Evolutionary conservation across 2,797 vertebrate species (phyloP).

Genomic region (Spondyliosoma cantharus): DNA sequence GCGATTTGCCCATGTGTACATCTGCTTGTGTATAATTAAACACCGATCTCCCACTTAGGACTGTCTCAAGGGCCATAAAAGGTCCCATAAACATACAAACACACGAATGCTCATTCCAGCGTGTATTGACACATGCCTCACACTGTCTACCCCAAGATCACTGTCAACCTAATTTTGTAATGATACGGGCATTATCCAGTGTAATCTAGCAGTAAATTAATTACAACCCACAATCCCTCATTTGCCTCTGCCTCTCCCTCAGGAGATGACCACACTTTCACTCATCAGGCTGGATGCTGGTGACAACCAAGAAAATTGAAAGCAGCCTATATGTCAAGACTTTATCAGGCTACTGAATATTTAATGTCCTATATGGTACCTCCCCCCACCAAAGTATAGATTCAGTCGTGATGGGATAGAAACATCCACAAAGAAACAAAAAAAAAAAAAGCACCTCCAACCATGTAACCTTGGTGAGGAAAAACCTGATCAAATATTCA

Average conservation of each 20-base stretch:
- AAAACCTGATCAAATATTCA: constrained; percentile 75
- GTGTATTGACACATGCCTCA: constrained; percentile 54
- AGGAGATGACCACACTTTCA: constrained; percentile 52
- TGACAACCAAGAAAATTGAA: neutral
- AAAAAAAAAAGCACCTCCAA: constrained; percentile 38
- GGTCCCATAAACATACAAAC: constrained; percentile 57
- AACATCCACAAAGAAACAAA: constrained; percentile 36
- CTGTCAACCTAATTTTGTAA: constrained; percentile 77
- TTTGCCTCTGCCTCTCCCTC: constrained; percentile 59
- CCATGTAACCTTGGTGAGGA: constrained; percentile 71
- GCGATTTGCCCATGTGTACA: constrained; percentile 70
- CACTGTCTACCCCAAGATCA: constrained; percentile 61
- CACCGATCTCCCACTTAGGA: constrained; percentile 71
- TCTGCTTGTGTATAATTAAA: constrained; percentile 80
- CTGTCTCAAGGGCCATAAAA: constrained; percentile 68
- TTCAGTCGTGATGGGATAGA: neutral
- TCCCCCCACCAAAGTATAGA: neutral
- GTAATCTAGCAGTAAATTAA: constrained; percentile 85
- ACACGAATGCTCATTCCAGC: constrained; percentile 32
- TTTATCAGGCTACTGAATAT: neutral
- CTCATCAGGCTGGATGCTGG: constrained; percentile 25
- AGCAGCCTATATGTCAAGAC: neutral
- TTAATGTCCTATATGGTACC: neutral
- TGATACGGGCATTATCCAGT: constrained; percentile 83
- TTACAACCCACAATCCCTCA: constrained; percentile 77